Conservation (phyloP, 2,888 invertebrate genomes). For the Blastobasis lacticolella region DNA sequence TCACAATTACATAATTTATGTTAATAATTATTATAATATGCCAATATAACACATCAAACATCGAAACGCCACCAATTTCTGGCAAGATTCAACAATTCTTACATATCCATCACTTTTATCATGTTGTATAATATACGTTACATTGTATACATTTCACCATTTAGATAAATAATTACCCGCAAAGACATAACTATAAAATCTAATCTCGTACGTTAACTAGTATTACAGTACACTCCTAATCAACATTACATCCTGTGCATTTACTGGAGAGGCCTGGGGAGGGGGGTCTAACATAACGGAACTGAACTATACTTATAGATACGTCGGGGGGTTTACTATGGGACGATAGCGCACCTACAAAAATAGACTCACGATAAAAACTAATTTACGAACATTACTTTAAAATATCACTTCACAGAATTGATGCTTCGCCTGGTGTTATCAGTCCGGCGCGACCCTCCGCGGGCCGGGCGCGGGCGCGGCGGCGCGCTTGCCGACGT, state of each 20-base stretch:
- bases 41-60: conserved; percentile 58
- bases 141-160: conserved; percentile 56
- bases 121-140: conserved; percentile 49
- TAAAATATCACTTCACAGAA: conserved; percentile 51
- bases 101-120: conserved; percentile 33
- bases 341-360: conserved; percentile 27
- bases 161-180: conserved; percentile 56
- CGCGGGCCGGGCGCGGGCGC: no score
- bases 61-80: conserved; percentile 52
- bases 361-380: conserved; percentile 37
- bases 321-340: conserved; percentile 28
- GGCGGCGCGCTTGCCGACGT: no score
- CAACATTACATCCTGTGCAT: conserved; percentile 36
- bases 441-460: no score
- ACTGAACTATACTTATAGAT: conserved; percentile 18
- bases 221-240: conserved; percentile 41
- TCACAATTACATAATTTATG: conserved; percentile 56
- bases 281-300: conserved; percentile 16
- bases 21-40: conserved; percentile 41
- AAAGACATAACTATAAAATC: conserved; percentile 62
- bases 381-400: conserved; percentile 34
- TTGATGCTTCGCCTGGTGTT: conserved; percentile 26
- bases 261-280: conserved; percentile 25
- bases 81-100: conserved; percentile 64
- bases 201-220: conserved; percentile 53